phyloP scores from a whole-genome alignment of 2,797 vertebrate species.

The Pseudomugil tenellus region DNA sequence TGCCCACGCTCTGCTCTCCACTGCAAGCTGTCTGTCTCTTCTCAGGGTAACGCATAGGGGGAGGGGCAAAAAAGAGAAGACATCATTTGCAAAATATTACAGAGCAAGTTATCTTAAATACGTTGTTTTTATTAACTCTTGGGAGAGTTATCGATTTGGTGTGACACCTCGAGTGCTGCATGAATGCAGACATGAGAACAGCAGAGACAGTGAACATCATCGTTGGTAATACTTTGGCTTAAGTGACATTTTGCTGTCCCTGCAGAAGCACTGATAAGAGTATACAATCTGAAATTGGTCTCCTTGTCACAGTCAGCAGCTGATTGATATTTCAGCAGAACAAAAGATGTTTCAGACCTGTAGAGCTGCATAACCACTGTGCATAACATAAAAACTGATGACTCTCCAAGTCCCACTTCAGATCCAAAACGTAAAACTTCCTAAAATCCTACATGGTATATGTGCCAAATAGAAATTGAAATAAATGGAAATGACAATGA shows the following conservation, averaged over 20 bases:
- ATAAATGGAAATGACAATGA: slow-evolving; percentile 76
- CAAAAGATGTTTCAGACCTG: slow-evolving; percentile 19
- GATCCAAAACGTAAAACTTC: slow-evolving; percentile 27
- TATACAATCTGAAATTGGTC: slow-evolving; percentile 49
- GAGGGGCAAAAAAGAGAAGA: slow-evolving; percentile 17
- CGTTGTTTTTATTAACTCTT: slow-evolving; percentile 14
- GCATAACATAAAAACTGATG: slow-evolving; percentile 19
- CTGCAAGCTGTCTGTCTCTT: slow-evolving; percentile 58
- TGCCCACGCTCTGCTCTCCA: slow-evolving; percentile 68
- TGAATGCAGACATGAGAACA: slow-evolving; percentile 31
- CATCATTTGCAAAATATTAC: slow-evolving; percentile 59
- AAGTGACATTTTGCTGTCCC: slow-evolving; percentile 36
- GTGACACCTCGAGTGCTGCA: slow-evolving; percentile 48
- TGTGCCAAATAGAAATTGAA: slow-evolving; percentile 70
- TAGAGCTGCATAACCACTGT: too few species aligned
- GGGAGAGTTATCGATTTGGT: slow-evolving; percentile 47
- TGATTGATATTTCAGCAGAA: slow-evolving; percentile 48
- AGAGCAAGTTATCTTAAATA: slow-evolving; percentile 38
- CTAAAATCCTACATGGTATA: slow-evolving; percentile 26
- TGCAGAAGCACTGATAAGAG: slow-evolving; percentile 51
- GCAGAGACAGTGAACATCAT: slow-evolving; percentile 40
- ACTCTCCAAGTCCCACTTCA: slow-evolving; percentile 1
- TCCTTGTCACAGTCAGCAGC: slow-evolving; percentile 28
- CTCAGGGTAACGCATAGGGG: slow-evolving; percentile 42
- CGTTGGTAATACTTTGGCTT: slow-evolving; percentile 33